phyloP scores from a whole-genome alignment of 2,797 vertebrate genomes.

The Siniperca scherzeri region DNA sequence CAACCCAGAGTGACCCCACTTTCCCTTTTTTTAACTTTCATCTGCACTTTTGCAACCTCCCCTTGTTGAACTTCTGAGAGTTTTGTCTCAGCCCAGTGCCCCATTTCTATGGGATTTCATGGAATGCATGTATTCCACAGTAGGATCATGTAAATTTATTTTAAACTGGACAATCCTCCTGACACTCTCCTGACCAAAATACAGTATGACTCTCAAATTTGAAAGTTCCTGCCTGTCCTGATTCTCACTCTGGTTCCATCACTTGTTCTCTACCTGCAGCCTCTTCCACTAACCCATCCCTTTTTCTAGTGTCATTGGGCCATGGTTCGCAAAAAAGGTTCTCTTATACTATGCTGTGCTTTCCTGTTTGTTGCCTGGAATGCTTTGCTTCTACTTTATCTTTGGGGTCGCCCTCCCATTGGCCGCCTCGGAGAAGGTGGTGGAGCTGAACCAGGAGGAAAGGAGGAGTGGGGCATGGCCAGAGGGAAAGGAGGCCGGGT shows the following conservation, averaged over 20 bases:
- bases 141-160: constrained; percentile 35
- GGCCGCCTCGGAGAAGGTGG: constrained; percentile 82
- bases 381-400: constrained; percentile 94
- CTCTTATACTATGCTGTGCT: constrained; percentile 91
- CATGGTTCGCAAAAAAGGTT: constrained; percentile 93
- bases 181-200: constrained; percentile 25
- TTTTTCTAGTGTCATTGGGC: constrained; percentile 78
- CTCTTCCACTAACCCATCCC: constrained; percentile 66
- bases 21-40: constrained; percentile 13
- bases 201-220: constrained; percentile 33
- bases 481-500: constrained; percentile 68
- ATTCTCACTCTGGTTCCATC: constrained; percentile 39
- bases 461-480: constrained; percentile 83
- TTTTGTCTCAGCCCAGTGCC: constrained; percentile 18
- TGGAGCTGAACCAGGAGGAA: constrained; percentile 85
- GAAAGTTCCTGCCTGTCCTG: constrained; percentile 29
- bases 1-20: constrained; percentile 52
- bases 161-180: constrained; percentile 5
- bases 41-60: constrained; percentile 25
- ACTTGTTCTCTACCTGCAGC: constrained; percentile 49
- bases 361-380: constrained; percentile 95
- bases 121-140: constrained; percentile 24
- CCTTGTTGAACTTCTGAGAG: not conserved
- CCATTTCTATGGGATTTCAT: constrained; percentile 28
- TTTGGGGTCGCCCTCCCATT: constrained; percentile 91